Percentiles rank a stretch among this genome's conserved stretches.
These are phyloP conservation scores for Choloepus hoffmanni DNA, from an alignment of 2,113 vertebrate genomes.

Conservation along the genomic window DNA sequence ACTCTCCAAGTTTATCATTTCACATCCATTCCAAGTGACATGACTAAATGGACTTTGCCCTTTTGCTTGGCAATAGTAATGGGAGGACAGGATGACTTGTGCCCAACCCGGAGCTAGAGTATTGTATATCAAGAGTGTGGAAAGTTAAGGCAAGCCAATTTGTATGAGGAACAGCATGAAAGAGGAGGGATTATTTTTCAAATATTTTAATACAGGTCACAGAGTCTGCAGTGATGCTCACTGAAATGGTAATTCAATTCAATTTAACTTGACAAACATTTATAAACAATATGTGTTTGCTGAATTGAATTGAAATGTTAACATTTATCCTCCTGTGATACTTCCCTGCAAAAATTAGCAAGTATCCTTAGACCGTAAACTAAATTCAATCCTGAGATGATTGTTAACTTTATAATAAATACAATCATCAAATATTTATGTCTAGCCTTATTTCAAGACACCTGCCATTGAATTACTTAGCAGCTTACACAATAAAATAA, in stretches of 20 bases:
- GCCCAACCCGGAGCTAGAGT: background rate
- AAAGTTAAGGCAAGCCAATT: background rate
- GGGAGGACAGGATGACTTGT: background rate
- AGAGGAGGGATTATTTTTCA: constrained; percentile 51
- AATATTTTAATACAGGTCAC: constrained; percentile 75
- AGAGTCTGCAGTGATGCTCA: constrained; percentile 52
- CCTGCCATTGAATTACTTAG: constrained; percentile 65
- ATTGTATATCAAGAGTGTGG: background rate
- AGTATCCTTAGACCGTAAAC: constrained; percentile 70
- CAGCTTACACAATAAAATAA: constrained; percentile 56
- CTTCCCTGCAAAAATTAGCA: constrained; percentile 72
- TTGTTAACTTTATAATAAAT: constrained; percentile 77
- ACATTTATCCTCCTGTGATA: constrained; percentile 75
- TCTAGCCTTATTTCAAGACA: constrained; percentile 67
- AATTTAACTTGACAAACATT: constrained; percentile 76
- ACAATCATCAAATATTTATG: constrained; percentile 73
- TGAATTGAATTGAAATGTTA: constrained; percentile 78
- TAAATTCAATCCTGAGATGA: constrained; percentile 72
- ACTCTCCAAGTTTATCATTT: background rate
- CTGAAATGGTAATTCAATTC: constrained; percentile 78
- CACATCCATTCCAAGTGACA: background rate
- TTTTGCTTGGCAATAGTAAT: background rate
- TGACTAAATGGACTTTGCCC: background rate
- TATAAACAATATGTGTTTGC: constrained; percentile 77
- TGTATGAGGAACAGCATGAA: constrained; percentile 23